Conservation (phyloP, 2,888 invertebrate genomes). For the Hybos culiciformis region DNA sequence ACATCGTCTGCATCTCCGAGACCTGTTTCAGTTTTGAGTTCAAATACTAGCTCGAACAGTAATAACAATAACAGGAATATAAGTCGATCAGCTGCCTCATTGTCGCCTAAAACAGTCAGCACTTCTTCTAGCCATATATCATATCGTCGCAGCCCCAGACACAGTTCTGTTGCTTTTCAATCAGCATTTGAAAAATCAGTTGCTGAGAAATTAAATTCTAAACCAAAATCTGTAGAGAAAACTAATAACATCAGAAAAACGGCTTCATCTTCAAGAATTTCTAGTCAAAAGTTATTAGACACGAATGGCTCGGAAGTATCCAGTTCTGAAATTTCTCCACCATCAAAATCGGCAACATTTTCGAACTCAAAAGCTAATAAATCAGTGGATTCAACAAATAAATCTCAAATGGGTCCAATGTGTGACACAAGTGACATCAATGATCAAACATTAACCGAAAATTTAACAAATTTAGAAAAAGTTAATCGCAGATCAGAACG, state of each 20-base stretch:
- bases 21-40: slow-evolving; percentile 14
- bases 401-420: slow-evolving; percentile 19
- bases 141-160: neutral
- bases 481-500: slow-evolving; percentile 11
- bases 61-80: slow-evolving; percentile 15
- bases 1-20: slow-evolving; percentile 34
- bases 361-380: slow-evolving; percentile 3
- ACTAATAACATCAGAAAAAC: no score
- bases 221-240: neutral
- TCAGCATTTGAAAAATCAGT: slow-evolving; percentile 17
- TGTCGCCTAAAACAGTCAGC: neutral
- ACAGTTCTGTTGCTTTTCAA: slow-evolving; percentile 16
- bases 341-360: slow-evolving; percentile 6
- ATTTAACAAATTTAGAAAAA: slow-evolving; percentile 11
- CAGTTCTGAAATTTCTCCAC: no score
- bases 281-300: neutral
- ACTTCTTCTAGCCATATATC: no score
- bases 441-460: slow-evolving; percentile 9
- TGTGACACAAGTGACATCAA: slow-evolving; percentile 15
- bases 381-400: neutral
- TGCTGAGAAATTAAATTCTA: slow-evolving; percentile 9
- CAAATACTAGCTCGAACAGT: slow-evolving; percentile 11
- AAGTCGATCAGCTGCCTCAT: slow-evolving; percentile 20
- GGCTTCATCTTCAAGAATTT: neutral
- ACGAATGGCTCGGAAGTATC: no score